Base-by-base conservation (phyloP, 1,140 invertebrate species). In the Ephestia elutella region DNA sequence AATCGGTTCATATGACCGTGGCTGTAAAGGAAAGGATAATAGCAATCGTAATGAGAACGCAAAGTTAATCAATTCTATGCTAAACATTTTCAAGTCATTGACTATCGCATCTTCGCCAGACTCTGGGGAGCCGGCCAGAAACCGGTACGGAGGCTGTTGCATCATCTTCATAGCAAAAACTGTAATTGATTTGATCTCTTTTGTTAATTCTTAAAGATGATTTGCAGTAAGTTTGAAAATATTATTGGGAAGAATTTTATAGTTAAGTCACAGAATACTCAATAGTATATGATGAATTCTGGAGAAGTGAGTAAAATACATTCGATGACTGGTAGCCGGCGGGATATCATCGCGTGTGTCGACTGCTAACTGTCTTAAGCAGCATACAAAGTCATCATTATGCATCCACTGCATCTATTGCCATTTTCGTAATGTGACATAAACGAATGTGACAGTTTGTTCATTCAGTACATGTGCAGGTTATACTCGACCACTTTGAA, bases 61-160 rank as follows among this genome's bases (percentile, higher is more conserved):
- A 44, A 53, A 70, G 63, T 71, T 75, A 72, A 83, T 75, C 71
- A 75, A 80, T 80, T 75, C 69, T 63, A 73, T 62, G 72, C 73
- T 59, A 75, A 74, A 65, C 65, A 66, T 74, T 75, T 75, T 66
- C 59, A 73, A 69, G 74, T 70, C 70, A 76, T 79, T 78, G 68
- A 80, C 62, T 74, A 71, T 63, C 59, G 57, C 61, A 64, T 68
- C 59, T 69, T 63, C 58, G 75, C 80, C 70, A 86, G 83, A 86
- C 83, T 72, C 57, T 62, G 71, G 59, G 83, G 83, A 84, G 83
- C 83, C 83, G 73, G 68, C 59, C 65, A 56, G 63, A 70, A 82
- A 85, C 82, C 80, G 79, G 82, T 85, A 78, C 60, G 48, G 20
- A 18, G 56, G 60, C 67, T 76, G 71, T 80, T 79, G 74, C 75